Base-by-base conservation (phyloP, 2,888 invertebrate genomes). In the Eudemis profundana region DNA sequence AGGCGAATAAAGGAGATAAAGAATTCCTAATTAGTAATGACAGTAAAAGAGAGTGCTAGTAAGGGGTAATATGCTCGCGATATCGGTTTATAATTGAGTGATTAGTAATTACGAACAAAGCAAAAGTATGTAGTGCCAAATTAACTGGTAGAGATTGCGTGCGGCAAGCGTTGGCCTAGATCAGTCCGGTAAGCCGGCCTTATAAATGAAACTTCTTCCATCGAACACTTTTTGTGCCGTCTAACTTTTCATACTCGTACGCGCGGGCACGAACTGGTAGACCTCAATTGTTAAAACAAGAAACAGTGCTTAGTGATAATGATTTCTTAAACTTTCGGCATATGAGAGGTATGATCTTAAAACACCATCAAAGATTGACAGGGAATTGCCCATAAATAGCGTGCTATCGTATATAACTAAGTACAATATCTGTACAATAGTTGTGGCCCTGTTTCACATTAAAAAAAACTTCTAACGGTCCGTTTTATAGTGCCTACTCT, bases 161-260 rank as follows among this genome's bases (percentile, higher is more conserved):
- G 85, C 78, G 74, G 59, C 74, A 75, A 78, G 73, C 69, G 76
- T 66, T 79, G 86, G 78, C 85, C 86, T 84, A 86, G 73, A 73
- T 76, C 74, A 68, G 76, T 75, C 73, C 78, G 69, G 72, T 70
- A 72, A 78, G 76, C 77, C 75, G 81, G 76, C 78, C 78, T 72
- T 74, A 72, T 71, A 70, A 78, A 79, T 71, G 72, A 79, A 79
- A 83, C 79, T 79, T 78, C 78, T 77, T 78, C 74, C 68, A 67
- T 61, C 66, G 69, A 63, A 63, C 68, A 72, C 63, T 72, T 78
- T 74, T 74, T 78, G 74, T 70, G 67, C 69, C 71, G 72, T 70
- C 71, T 70, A 70, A 69, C 69, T 73, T 72, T 68, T 69, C 65
- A 47, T 40, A 64, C 38, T 42, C n/a, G 17, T 12, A 40, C 15